Percentiles rank a stretch among this genome's conserved stretches.
These are phyloP conservation scores for Eubasilissa splendida DNA, from an alignment of 2,888 invertebrate species.

Conservation along the genomic window DNA sequence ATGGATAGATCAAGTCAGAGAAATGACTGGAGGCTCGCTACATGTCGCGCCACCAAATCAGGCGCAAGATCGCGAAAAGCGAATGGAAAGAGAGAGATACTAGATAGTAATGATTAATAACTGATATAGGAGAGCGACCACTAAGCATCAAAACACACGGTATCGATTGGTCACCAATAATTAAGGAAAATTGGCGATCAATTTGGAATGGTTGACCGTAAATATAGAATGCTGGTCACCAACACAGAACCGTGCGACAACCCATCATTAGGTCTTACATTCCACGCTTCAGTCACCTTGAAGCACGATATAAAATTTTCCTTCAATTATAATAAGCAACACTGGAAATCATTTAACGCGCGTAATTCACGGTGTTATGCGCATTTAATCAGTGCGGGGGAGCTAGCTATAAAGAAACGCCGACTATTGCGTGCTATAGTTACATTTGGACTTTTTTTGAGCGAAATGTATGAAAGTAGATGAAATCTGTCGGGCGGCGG, in stretches of 20 bases:
- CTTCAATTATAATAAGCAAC: conserved; percentile 33
- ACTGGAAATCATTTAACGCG: conserved; percentile 38
- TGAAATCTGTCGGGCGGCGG: conserved; percentile 33
- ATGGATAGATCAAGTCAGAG: too few species aligned
- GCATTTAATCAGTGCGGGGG: conserved; percentile 5
- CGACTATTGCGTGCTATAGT: conserved; percentile 37
- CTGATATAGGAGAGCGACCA: too few species aligned
- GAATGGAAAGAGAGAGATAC: too few species aligned
- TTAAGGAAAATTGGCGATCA: too few species aligned
- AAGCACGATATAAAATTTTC: conserved; percentile 17
- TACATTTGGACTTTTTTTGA: conserved; percentile 28
- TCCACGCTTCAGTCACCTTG: conserved; percentile 22
- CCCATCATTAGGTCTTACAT: conserved; percentile 20
- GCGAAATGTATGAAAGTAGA: conserved; percentile 35
- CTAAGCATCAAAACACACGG: too few species aligned
- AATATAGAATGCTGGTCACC: too few species aligned
- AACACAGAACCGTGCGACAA: conserved; percentile 25
- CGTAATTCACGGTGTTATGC: conserved; percentile 32
- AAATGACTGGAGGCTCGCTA: too few species aligned
- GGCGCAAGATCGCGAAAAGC: too few species aligned
- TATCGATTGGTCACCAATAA: too few species aligned
- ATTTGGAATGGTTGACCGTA: too few species aligned
- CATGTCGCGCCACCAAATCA: too few species aligned
- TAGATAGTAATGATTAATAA: too few species aligned
- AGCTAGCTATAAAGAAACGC: conserved; percentile 21